These are phyloP conservation scores for Saguinus oedipus DNA, from an alignment of 2,797 vertebrate species.

Conservation along the genomic window DNA sequence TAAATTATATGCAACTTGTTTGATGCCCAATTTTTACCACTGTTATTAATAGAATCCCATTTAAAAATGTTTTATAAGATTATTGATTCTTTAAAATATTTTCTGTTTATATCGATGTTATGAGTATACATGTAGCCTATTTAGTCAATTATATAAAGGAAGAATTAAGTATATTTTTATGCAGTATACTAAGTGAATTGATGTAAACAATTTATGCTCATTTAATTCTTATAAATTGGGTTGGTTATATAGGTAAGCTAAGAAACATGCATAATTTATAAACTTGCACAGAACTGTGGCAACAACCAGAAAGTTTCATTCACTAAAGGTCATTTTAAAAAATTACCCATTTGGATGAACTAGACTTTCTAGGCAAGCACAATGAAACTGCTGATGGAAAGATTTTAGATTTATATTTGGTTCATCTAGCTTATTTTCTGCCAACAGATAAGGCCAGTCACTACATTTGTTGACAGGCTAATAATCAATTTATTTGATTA, in stretches of 20 bases:
- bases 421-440: constrained; percentile 19
- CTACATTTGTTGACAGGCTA: not conserved
- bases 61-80: constrained; percentile 47
- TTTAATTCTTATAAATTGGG: not conserved
- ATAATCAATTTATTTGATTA: constrained; percentile 37
- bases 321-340: not conserved
- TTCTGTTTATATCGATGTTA: not conserved
- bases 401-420: not conserved
- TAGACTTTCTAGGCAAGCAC: not conserved
- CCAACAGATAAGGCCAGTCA: not conserved
- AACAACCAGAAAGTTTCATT: constrained; percentile 8
- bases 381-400: not conserved
- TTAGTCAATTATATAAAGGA: not conserved
- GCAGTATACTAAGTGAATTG: not conserved
- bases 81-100: constrained; percentile 12
- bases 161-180: constrained; percentile 22
- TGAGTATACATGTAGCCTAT: not conserved
- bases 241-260: not conserved
- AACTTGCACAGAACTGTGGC: not conserved
- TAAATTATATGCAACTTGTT: constrained; percentile 77
- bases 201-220: not conserved
- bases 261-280: not conserved
- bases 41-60: constrained; percentile 61
- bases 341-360: not conserved
- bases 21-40: constrained; percentile 64